phyloP scores from a whole-genome alignment of 2,888 invertebrate genomes.

The Carpatolechia fugitivella region DNA sequence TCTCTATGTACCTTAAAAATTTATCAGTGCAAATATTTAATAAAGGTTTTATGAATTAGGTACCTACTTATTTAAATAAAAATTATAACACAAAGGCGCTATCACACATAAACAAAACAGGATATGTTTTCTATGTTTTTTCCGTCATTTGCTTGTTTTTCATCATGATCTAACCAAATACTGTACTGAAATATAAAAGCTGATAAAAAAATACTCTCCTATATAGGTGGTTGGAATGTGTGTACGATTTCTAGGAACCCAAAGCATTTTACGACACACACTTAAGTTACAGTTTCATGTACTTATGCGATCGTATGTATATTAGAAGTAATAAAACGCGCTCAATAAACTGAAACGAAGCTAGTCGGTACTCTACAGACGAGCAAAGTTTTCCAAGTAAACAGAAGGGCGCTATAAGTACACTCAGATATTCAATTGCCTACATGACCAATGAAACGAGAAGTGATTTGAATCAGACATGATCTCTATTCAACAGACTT shows the following conservation, averaged over 20 bases:
- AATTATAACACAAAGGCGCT: too few relatives aligned
- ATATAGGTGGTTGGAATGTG: not conserved
- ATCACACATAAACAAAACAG: too few relatives aligned
- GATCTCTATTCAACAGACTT: not conserved
- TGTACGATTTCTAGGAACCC: not conserved
- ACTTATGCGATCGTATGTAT: not conserved
- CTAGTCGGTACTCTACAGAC: not conserved
- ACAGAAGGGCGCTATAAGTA: not conserved
- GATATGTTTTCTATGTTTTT: too few relatives aligned
- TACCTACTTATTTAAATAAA: too few relatives aligned
- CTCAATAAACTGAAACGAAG: conserved; percentile 6
- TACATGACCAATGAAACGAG: not conserved
- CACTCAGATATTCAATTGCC: not conserved
- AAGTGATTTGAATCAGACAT: not conserved
- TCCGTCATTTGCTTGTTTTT: too few relatives aligned
- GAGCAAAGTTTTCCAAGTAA: conserved; percentile 1
- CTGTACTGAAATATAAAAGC: too few relatives aligned
- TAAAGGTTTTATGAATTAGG: too few relatives aligned
- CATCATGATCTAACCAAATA: too few relatives aligned
- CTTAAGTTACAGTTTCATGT: not conserved
- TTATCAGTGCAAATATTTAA: too few relatives aligned
- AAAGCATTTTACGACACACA: conserved; percentile 1
- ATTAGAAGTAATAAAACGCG: conserved; percentile 1
- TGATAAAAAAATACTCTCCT: not conserved
- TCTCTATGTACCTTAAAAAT: too few relatives aligned